phyloP scores from a whole-genome alignment of 2,888 invertebrate species.

The Tetramorium bicarinatum region DNA sequence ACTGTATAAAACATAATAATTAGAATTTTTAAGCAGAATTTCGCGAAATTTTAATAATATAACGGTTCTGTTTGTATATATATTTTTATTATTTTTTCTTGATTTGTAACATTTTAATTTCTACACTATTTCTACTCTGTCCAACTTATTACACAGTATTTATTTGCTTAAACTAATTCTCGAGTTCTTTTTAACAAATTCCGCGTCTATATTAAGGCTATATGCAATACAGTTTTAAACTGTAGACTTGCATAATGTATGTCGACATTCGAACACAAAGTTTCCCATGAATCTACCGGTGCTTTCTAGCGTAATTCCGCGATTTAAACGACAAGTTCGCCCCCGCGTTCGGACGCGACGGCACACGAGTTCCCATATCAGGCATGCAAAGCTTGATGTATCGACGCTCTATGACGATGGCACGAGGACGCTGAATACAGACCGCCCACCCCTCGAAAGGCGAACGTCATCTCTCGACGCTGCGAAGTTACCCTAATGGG shows the following conservation, averaged over 20 bases:
- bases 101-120: not conserved
- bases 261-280: constrained; percentile 18
- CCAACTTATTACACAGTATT: not conserved
- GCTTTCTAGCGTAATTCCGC: constrained; percentile 72
- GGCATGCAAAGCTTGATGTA: constrained; percentile 86
- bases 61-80: not conserved
- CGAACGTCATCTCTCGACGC: constrained; percentile 73
- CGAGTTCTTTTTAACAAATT: not conserved
- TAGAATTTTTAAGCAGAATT: not conserved
- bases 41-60: not conserved
- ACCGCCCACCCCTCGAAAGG: constrained; percentile 83
- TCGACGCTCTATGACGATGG: constrained; percentile 85
- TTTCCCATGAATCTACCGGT: constrained; percentile 69
- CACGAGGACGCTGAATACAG: constrained; percentile 79
- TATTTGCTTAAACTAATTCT: not conserved
- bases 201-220: not conserved
- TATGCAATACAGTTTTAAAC: constrained; percentile 3
- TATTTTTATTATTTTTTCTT: not conserved
- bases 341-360: constrained; percentile 52
- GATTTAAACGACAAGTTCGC: constrained; percentile 71
- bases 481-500: constrained; percentile 84
- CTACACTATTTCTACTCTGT: not conserved
- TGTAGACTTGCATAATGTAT: constrained; percentile 26
- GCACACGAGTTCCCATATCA: constrained; percentile 84
- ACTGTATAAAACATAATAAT: no score